Evolutionary conservation across 2,797 vertebrate genomes (phyloP).

Genomic region (Oryzias dopingdopingensis): DNA sequence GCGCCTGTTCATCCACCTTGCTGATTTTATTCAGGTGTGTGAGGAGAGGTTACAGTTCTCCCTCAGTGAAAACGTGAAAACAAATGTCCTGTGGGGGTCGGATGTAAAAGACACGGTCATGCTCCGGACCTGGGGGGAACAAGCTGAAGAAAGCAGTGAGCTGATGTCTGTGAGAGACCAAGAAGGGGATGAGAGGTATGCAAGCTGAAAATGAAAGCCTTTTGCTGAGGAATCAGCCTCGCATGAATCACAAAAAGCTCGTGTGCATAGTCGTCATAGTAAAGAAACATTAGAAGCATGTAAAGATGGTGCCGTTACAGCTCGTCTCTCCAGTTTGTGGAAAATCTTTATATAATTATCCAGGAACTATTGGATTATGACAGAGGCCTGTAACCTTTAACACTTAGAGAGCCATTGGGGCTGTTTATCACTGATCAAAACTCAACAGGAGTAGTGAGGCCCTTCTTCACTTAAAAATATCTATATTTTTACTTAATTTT

Average conservation of each 20-base stretch:
- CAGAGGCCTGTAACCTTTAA: no score
- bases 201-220: not conserved
- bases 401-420: no score
- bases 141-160: constrained; percentile 45
- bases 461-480: no score
- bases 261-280: no score
- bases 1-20: constrained; percentile 1
- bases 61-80: constrained; percentile 90
- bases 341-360: no score
- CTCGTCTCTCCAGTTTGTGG: not conserved
- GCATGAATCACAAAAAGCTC: not conserved
- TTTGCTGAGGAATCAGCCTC: not conserved
- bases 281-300: not conserved
- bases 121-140: constrained; percentile 73
- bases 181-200: constrained; percentile 66
- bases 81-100: constrained; percentile 83
- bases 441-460: no score
- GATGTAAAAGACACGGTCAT: constrained; percentile 72
- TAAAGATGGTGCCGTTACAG: not conserved
- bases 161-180: constrained; percentile 40
- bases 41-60: constrained; percentile 90
- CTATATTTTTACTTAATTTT: no score
- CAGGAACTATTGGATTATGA: no score
- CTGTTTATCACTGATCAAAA: no score
- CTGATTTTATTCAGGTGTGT: constrained; percentile 79